phyloP scores from a whole-genome alignment of 1,140 invertebrate genomes.

The Penaeus chinensis region DNA sequence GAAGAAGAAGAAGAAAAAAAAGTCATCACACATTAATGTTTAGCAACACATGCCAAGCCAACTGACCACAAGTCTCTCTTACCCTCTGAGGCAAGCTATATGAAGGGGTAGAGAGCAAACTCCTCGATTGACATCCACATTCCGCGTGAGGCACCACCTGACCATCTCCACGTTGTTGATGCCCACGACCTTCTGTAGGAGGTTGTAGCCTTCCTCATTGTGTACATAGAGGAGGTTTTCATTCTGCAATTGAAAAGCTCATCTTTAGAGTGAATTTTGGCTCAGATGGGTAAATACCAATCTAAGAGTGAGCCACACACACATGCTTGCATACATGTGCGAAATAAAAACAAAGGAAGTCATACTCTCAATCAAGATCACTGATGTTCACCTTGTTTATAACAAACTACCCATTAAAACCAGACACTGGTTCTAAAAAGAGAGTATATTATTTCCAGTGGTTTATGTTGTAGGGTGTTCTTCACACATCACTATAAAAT shows the following conservation, averaged over 20 bases:
- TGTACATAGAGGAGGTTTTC: constrained; percentile 77
- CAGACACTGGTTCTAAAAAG: neutral
- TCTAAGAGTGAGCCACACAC: neutral
- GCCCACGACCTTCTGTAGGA: constrained; percentile 79
- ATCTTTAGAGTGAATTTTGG: too few relatives aligned
- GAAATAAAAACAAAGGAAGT: too few relatives aligned
- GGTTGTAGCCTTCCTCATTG: constrained; percentile 79
- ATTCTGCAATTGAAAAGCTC: constrained; percentile 69
- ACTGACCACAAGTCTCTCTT: constrained; percentile 21
- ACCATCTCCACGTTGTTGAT: constrained; percentile 80
- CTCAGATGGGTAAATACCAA: neutral
- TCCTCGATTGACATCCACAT: constrained; percentile 77
- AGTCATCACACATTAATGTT: too few relatives aligned
- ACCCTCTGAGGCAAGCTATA: constrained; percentile 79
- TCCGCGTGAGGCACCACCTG: constrained; percentile 70
- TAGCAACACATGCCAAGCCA: too few relatives aligned
- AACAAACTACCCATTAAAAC: neutral
- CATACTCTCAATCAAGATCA: neutral
- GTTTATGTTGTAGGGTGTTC: too few relatives aligned
- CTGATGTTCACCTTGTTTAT: neutral
- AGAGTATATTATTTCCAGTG: too few relatives aligned
- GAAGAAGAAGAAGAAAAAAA: too few relatives aligned
- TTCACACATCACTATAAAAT: too few relatives aligned
- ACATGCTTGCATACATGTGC: too few relatives aligned
- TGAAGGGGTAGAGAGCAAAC: constrained; percentile 80